Conservation (phyloP, 2,113 vertebrate genomes). For the Murina feae region DNA sequence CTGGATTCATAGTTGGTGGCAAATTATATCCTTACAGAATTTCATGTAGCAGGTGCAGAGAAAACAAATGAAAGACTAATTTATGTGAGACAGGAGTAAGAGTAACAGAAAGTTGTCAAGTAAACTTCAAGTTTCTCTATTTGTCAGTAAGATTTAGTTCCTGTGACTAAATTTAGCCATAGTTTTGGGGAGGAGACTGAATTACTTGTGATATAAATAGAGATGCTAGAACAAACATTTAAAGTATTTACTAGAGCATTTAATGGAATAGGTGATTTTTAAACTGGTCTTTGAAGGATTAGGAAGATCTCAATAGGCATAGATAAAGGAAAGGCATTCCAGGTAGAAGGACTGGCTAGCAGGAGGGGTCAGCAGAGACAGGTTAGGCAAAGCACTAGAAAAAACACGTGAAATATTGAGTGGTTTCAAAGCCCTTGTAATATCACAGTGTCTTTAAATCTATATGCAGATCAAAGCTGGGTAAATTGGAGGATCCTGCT, state of each 20-base stretch:
- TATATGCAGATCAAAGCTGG: background rate
- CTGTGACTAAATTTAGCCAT: background rate
- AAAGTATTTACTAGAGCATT: background rate
- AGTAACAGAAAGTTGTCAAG: background rate
- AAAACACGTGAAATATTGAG: background rate
- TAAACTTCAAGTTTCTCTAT: background rate
- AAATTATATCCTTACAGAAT: background rate
- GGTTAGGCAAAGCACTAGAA: background rate
- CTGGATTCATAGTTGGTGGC: background rate
- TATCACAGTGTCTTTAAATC: background rate
- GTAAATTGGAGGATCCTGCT: background rate
- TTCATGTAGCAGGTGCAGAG: background rate
- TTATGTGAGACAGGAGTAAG: background rate
- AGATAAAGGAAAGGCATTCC: background rate
- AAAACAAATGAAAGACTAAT: background rate
- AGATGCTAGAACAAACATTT: background rate
- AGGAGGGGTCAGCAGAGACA: background rate
- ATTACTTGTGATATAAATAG: background rate
- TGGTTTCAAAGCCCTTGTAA: background rate
- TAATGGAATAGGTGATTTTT: background rate
- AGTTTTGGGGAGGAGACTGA: background rate
- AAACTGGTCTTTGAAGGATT: background rate
- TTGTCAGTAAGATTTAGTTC: background rate
- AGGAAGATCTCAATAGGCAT: background rate
- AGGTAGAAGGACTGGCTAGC: background rate